phyloP scores from a whole-genome alignment of 2,113 vertebrate species.

The Solea solea region DNA sequence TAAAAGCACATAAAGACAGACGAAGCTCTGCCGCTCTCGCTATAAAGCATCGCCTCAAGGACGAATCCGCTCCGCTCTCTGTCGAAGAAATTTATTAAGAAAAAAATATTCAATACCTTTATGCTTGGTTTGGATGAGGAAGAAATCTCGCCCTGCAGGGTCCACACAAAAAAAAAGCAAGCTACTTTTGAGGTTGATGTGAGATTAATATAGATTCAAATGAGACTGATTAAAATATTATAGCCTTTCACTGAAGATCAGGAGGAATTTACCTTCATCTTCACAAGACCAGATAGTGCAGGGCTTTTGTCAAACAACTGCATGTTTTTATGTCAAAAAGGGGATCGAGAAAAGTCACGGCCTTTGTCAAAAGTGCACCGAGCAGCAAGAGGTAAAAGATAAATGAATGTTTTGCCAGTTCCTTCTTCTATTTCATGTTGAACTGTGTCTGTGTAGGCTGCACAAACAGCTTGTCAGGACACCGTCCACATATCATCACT shows the following conservation, averaged over 20 bases:
- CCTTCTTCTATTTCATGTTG: conserved; percentile 31
- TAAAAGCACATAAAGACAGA: conserved; percentile 77
- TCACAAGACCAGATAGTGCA: not conserved
- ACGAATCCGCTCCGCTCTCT: conserved; percentile 30
- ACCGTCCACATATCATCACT: conserved; percentile 18
- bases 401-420: not conserved
- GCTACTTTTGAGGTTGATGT: conserved; percentile 9
- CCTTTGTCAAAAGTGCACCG: too few relatives aligned
- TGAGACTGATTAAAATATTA: not conserved
- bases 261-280: too few relatives aligned
- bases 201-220: not conserved
- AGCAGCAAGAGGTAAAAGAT: too few relatives aligned
- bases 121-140: conserved; percentile 39
- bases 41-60: conserved; percentile 50
- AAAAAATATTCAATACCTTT: conserved; percentile 23
- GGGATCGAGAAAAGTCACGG: too few relatives aligned
- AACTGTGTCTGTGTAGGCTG: not conserved
- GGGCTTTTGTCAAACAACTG: too few relatives aligned
- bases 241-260: not conserved
- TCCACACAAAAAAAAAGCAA: not conserved
- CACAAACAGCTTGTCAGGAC: conserved; percentile 24
- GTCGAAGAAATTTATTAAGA: conserved; percentile 50
- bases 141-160: not conserved
- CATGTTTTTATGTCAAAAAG: too few relatives aligned
- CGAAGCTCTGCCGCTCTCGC: conserved; percentile 61